Evolutionary conservation across 2,113 vertebrate species (phyloP).

Genomic region (Bubo scandiacus): DNA sequence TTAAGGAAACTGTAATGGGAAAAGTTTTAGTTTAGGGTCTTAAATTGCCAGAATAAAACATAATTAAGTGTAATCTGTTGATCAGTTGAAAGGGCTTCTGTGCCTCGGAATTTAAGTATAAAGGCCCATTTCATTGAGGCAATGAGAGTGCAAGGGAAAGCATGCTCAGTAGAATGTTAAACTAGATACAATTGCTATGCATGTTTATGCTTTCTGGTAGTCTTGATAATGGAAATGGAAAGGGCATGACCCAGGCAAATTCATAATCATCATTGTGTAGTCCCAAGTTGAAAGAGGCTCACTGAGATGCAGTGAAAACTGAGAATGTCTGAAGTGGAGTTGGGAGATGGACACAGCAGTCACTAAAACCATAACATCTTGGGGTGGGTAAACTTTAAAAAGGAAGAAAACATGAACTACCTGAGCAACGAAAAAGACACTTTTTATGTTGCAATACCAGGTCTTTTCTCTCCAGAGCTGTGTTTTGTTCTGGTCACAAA

Average conservation of each 20-base stretch:
- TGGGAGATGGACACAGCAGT: neutral
- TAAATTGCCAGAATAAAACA: neutral
- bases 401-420: neutral
- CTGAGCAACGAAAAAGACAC: neutral
- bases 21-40: neutral
- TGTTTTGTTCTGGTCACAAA: neutral
- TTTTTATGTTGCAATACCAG: neutral
- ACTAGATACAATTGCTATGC: neutral
- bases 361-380: neutral
- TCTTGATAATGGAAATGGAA: neutral
- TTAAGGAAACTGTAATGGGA: neutral
- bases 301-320: neutral
- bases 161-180: neutral
- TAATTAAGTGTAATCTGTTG: neutral
- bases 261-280: neutral
- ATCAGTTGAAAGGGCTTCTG: neutral
- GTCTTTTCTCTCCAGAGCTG: neutral
- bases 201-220: neutral
- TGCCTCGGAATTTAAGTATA: neutral
- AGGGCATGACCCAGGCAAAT: neutral
- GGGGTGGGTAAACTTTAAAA: neutral
- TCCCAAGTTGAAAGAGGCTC: neutral
- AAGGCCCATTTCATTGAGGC: neutral
- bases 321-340: accelerated
- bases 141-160: neutral